Evolutionary conservation across 1,140 invertebrate genomes (phyloP).

Genomic region (Drosophila malerkotliana): DNA sequence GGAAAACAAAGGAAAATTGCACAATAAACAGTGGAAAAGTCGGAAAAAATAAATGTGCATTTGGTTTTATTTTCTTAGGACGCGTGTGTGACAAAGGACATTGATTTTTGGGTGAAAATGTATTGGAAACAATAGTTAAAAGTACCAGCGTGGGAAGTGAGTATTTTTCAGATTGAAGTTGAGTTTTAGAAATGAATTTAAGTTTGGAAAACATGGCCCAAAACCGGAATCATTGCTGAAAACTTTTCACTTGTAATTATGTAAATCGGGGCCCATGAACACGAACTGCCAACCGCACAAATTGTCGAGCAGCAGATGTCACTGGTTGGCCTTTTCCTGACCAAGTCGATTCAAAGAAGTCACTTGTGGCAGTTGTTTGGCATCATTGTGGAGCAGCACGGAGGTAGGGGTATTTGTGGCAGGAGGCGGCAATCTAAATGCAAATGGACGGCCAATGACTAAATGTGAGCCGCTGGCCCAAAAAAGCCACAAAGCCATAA

Average conservation of each 20-base stretch:
- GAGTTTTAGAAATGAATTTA: slow-evolving; percentile 11
- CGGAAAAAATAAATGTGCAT: slow-evolving; percentile 38
- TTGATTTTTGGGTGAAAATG: slow-evolving; percentile 28
- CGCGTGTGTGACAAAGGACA: slow-evolving; percentile 33
- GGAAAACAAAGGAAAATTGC: slow-evolving; percentile 29
- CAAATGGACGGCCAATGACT: slow-evolving; percentile 70
- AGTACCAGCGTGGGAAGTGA: slow-evolving; percentile 9
- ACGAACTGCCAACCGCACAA: slow-evolving; percentile 63
- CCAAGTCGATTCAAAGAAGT: slow-evolving; percentile 48
- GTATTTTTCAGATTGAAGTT: not conserved
- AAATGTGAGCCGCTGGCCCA: slow-evolving; percentile 62
- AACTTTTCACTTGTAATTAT: slow-evolving; percentile 67
- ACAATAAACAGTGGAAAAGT: slow-evolving; percentile 22
- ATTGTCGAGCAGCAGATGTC: slow-evolving; percentile 75
- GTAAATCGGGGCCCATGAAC: slow-evolving; percentile 61
- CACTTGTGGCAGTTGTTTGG: slow-evolving; percentile 33
- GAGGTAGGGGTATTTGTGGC: slow-evolving; percentile 13
- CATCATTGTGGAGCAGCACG: slow-evolving; percentile 15
- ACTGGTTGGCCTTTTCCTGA: slow-evolving; percentile 36
- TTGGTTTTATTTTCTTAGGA: slow-evolving; percentile 48
- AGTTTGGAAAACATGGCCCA: not conserved
- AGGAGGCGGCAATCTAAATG: slow-evolving; percentile 72
- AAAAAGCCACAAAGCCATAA: slow-evolving; percentile 77
- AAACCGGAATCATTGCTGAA: slow-evolving; percentile 8
- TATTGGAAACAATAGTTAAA: not conserved